Conservation (phyloP, 2,113 vertebrate species). For the Psophia crepitans region DNA sequence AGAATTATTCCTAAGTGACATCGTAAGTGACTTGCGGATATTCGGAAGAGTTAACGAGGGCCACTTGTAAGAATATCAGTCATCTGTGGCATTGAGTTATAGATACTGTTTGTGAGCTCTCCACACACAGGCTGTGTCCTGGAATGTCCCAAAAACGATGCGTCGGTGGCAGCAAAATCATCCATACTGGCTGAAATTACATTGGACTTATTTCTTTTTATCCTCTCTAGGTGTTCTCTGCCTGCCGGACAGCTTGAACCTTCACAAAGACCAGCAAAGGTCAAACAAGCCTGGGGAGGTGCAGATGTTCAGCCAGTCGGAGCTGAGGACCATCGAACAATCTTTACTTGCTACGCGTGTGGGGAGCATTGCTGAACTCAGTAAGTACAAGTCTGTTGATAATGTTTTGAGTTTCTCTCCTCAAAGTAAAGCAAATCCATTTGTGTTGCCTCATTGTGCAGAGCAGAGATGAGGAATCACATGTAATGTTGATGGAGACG, state of each 20-base stretch:
- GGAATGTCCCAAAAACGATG: background rate
- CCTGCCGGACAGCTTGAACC: constrained; percentile 90
- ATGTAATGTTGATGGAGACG: accelerated
- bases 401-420: background rate
- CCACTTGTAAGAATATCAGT: background rate
- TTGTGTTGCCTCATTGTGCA: background rate
- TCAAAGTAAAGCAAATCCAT: background rate
- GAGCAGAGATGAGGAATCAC: background rate
- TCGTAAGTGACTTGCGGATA: background rate
- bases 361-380: constrained; percentile 96
- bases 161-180: background rate
- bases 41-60: background rate
- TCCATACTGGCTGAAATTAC: background rate
- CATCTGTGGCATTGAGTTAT: background rate
- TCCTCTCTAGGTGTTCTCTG: constrained; percentile 86
- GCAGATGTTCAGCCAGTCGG: constrained; percentile 90
- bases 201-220: background rate
- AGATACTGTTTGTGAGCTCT: background rate
- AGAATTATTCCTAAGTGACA: background rate
- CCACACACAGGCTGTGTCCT: background rate
- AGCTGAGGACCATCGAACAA: constrained; percentile 92
- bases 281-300: constrained; percentile 85
- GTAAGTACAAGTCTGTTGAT: constrained; percentile 78
- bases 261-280: constrained; percentile 89
- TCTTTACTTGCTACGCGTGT: constrained; percentile 92